Percentiles rank a stretch among this genome's conserved stretches.
Evolutionary conservation across 2,113 vertebrate genomes (phyloP).

Genomic region (Nicator chloris): DNA sequence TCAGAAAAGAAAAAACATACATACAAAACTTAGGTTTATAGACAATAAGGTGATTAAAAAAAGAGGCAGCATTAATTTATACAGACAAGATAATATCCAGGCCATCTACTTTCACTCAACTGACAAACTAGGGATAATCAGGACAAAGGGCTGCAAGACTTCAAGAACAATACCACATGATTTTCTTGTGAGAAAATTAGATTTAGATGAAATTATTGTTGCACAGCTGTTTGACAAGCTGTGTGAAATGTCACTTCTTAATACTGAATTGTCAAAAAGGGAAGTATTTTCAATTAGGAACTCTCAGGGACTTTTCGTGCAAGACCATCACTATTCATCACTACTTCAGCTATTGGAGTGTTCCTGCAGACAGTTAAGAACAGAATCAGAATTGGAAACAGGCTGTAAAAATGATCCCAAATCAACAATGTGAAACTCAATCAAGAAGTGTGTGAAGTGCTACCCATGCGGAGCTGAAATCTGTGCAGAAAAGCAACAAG

Average conservation of each 20-base stretch:
- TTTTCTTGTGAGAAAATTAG: not conserved
- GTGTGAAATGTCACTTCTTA: not conserved
- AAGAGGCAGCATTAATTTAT: not conserved
- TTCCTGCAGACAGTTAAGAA: not conserved
- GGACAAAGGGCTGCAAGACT: not conserved
- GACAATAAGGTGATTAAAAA: not conserved
- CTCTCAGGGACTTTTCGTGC: not conserved
- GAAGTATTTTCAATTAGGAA: not conserved
- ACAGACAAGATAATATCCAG: not conserved
- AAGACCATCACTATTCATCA: not conserved
- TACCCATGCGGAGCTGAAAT: not conserved
- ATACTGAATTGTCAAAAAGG: not conserved
- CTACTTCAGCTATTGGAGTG: not conserved
- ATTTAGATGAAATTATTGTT: not conserved
- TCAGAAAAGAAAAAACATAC: not conserved
- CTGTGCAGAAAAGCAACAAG: not conserved
- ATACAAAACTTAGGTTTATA: not conserved
- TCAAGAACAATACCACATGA: not conserved
- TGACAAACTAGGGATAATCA: not conserved
- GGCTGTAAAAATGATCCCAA: not conserved
- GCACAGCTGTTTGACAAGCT: not conserved
- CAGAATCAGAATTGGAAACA: not conserved
- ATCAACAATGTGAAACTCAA: not conserved
- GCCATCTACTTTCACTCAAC: not conserved
- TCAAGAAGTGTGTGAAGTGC: not conserved